Base-by-base conservation (phyloP, 2,797 vertebrate genomes). In the Myotis myotis region DNA sequence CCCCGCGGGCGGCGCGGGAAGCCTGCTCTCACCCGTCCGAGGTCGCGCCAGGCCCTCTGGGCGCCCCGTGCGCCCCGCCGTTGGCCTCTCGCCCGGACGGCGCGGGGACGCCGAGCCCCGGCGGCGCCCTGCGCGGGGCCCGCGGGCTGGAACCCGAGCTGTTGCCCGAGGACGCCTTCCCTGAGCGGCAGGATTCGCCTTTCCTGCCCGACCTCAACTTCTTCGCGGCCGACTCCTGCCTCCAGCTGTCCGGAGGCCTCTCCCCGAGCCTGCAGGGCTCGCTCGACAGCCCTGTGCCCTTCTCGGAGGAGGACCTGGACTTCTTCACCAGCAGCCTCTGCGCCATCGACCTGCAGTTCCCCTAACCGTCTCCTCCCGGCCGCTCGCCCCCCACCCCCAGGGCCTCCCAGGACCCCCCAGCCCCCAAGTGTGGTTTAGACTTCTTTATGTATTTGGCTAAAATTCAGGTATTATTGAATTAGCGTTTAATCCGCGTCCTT, bases 281-380 rank as follows among this genome's bases (percentile, higher is more conserved):
- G 6, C 98, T 99, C 94, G 98, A 99, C 94, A 99, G 99, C 91
- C 99, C 99, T 1, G 97, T 99, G 94, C 98, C 99, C 91, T 99
- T 99, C 97, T 99, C 99, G 62, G 99, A 99, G 96, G 99, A 99
- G 97, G 99, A 99, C 97, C 98, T 99, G 97, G 99, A 99, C 97
- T 97, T 99, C 87, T 99, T 99, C 97, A 98, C 98, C 2, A 99
- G 99, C 98, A 99, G 99, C 68, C 98, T 99, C 97, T 99, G 99
- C 97, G 98, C 99, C 38, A 99, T 99, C 97, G 99, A 99, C 97
- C 97, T 99, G 84, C 93, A 97, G 87, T 98, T 98, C 80, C 98
- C 97, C 17, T 98, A 96, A 92, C 70, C 2, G 0, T 23, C 64
- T 68, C 72, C 20, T 19, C 49, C 47, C 1, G 44, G 66, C 22